These are phyloP conservation scores for Charina bottae DNA, from an alignment of 2,113 vertebrate species.

Conservation along the genomic window DNA sequence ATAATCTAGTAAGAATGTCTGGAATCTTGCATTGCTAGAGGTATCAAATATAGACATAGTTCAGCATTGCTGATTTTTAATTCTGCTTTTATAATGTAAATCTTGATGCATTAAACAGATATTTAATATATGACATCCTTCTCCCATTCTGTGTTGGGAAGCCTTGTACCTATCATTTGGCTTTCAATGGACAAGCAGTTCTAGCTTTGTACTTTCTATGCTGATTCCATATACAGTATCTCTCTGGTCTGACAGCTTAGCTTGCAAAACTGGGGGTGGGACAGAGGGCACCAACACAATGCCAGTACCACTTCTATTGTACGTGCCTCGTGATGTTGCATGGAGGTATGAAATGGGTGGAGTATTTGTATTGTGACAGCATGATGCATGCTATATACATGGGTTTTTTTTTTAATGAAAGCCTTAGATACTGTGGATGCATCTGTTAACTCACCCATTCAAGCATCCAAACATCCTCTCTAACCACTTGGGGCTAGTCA, in stretches of 20 bases:
- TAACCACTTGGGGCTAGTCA: conserved; percentile 61
- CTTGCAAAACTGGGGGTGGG: background rate
- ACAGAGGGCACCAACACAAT: background rate
- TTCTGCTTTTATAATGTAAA: conserved; percentile 20
- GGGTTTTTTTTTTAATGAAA: background rate
- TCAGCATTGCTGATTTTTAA: background rate
- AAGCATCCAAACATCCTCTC: conserved; percentile 14
- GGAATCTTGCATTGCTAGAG: too few relatives aligned
- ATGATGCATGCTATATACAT: background rate
- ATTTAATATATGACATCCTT: conserved; percentile 23
- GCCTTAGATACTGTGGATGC: background rate
- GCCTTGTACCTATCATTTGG: conserved; percentile 42
- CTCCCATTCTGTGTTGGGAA: conserved; percentile 22
- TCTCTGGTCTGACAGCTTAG: conserved; percentile 47
- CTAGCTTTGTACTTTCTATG: conserved; percentile 44
- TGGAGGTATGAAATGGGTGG: background rate
- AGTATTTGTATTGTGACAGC: background rate
- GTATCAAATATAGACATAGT: conserved; percentile 7
- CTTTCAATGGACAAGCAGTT: conserved; percentile 34
- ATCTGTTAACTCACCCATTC: background rate
- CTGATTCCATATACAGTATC: conserved; percentile 33
- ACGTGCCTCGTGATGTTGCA: background rate
- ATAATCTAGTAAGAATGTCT: too few relatives aligned
- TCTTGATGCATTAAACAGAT: conserved; percentile 37
- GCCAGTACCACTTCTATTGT: background rate